Percentiles rank a stretch among this genome's conserved stretches.
Evolutionary conservation across 2,888 invertebrate genomes (phyloP).

Genomic region (Stenichneumon culpator): DNA sequence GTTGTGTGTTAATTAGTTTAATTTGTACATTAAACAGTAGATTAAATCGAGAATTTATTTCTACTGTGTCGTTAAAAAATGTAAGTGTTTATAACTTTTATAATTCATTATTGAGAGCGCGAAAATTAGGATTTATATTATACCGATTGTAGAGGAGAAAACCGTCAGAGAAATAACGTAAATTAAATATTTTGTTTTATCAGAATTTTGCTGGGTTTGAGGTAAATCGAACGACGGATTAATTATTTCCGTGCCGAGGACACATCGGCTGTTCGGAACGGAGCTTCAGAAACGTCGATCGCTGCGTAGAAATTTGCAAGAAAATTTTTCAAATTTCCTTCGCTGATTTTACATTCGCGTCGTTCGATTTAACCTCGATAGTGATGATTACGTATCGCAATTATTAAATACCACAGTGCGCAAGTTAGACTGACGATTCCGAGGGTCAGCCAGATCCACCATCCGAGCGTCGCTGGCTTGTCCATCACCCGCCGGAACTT

Average conservation of each 20-base stretch:
- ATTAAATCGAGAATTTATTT: no score
- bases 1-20: no score
- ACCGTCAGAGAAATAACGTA: no score
- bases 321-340: neutral
- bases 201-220: no score
- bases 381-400: slow-evolving; percentile 66
- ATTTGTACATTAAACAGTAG: no score
- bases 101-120: no score
- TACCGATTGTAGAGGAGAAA: no score
- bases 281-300: slow-evolving; percentile 17
- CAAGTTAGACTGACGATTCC: slow-evolving; percentile 90
- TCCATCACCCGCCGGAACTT: slow-evolving; percentile 87
- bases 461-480: slow-evolving; percentile 86
- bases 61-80: no score
- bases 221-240: neutral
- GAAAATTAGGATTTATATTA: no score
- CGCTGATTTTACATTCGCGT: neutral
- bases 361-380: slow-evolving; percentile 60
- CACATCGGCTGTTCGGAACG: slow-evolving; percentile 74
- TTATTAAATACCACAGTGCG: slow-evolving; percentile 89
- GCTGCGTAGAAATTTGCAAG: neutral
- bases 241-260: neutral
- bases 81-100: no score
- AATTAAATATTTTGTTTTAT: no score
- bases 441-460: slow-evolving; percentile 90